Percentiles rank a stretch among this genome's conserved stretches.
Evolutionary conservation across 1,140 invertebrate species (phyloP).

Genomic region (Mizuhopecten yessoensis): DNA sequence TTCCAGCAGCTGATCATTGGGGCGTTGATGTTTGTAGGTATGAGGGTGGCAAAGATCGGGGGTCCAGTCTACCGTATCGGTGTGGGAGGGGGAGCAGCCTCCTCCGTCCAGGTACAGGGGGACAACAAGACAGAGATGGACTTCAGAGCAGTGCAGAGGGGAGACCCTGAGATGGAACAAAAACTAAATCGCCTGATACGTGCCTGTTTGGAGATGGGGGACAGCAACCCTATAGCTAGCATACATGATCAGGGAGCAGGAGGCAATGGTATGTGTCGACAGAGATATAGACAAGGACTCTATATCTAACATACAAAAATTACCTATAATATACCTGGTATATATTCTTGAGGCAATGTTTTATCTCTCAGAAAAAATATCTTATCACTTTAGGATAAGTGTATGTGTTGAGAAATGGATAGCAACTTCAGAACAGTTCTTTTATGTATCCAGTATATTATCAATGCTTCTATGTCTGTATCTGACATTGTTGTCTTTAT

Average conservation of each 20-base stretch:
- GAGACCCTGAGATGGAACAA: conserved; percentile 99
- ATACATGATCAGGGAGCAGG: conserved; percentile 99
- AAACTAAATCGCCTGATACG: conserved; percentile 97
- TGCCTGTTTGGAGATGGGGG: conserved; percentile 92
- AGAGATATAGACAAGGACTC: too few relatives aligned
- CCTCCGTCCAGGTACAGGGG: conserved; percentile 95
- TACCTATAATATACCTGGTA: too few relatives aligned
- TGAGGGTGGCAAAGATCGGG: conserved; percentile 94
- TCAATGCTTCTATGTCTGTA: too few relatives aligned
- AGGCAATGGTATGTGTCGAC: conserved; percentile 91
- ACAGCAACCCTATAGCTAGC: conserved; percentile 94
- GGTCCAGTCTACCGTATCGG: conserved; percentile 98
- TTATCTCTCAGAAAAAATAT: too few relatives aligned
- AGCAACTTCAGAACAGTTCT: too few relatives aligned
- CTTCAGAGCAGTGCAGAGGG: conserved; percentile 98
- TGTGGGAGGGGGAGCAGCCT: conserved; percentile 97
- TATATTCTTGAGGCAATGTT: too few relatives aligned
- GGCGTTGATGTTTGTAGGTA: conserved; percentile 70
- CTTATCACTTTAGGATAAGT: too few relatives aligned
- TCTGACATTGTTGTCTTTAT: conserved; percentile 57
- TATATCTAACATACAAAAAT: too few relatives aligned
- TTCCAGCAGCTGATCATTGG: too few relatives aligned
- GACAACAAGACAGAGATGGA: conserved; percentile 94
- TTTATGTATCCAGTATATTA: too few relatives aligned
- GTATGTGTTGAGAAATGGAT: too few relatives aligned